Evolutionary conservation across 1,140 invertebrate species (phyloP), one percentile per base, ranked within the genome.

Genomic region (Heterodera schachtii): DNA sequence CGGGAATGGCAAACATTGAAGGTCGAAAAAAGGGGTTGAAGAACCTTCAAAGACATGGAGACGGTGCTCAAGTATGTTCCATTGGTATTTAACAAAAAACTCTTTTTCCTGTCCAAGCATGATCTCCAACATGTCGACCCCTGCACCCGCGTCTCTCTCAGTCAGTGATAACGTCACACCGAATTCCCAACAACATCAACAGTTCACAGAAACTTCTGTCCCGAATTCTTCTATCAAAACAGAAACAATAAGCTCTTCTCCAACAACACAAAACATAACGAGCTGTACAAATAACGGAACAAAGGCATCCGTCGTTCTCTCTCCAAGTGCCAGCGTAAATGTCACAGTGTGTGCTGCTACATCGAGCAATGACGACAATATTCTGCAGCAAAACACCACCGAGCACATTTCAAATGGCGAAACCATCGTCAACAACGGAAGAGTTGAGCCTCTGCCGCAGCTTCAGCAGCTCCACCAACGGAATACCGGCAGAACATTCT

Each of bases 401-500:
- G 57, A 16, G 19, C 4, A 16, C 57, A 19, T 16, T 60, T 7
- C 57, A 16, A 60, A 5, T 16, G 57, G 57, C 3, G 69, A 71
- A 46, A n/a, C 75, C 16, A 49, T 7, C 66, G n/a, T 41, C 64
- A 47, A 77, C 66, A 77, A 77, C 49, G 31, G 46, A 31, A 49
- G 64, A 75, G 8, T 47, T 1, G 47, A 49, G 19, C 44, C 21
- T 21, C 6, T 16, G n/a, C 47, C 41, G 7, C 44, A 66, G 46
- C 64, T 21, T n/a, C 52, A 43, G 16, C 16, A 31, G n/a, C 19
- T 19, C 13, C 52, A 13, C 11, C 76, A 78, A 69, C 64, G 47
- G 69, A 60, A n/a, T 41, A 78, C 52, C 46, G 69, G 79, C 41
- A 76, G 83, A 67, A 85, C 83, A 31, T 85, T 79, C 75, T 85